Evolutionary conservation across 2,888 invertebrate species (phyloP).

Genomic region (Apomyelois bistriatella): DNA sequence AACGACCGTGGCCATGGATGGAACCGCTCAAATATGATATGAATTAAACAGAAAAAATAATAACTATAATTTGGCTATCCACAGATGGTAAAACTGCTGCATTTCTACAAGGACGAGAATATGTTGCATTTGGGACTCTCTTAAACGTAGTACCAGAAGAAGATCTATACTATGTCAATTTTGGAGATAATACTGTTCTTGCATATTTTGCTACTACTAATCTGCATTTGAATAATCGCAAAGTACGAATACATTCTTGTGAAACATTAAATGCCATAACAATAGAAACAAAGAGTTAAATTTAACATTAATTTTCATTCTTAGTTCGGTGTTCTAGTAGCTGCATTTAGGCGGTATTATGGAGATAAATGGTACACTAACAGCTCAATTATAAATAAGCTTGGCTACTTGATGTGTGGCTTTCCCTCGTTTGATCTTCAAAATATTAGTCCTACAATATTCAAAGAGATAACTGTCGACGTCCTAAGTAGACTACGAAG

Average conservation of each 20-base stretch:
- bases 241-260: constrained; percentile 35
- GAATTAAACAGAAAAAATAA: too few relatives aligned
- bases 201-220: constrained; percentile 50
- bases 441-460: constrained; percentile 50
- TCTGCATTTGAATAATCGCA: constrained; percentile 49
- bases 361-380: constrained; percentile 56
- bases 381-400: constrained; percentile 51
- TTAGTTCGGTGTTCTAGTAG: constrained; percentile 60
- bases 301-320: constrained; percentile 16
- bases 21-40: too few relatives aligned
- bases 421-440: constrained; percentile 53
- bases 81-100: constrained; percentile 69
- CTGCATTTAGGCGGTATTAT: constrained; percentile 62
- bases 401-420: constrained; percentile 66
- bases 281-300: neutral
- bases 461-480: constrained; percentile 48
- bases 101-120: constrained; percentile 63
- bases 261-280: neutral
- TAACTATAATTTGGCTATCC: too few relatives aligned
- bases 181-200: constrained; percentile 61
- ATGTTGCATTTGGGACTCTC: constrained; percentile 54
- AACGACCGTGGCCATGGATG: too few relatives aligned
- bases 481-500: constrained; percentile 47
- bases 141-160: constrained; percentile 65
- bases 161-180: constrained; percentile 67